Base-by-base conservation (phyloP, 2,888 invertebrate species). In the Drepana falcataria region DNA sequence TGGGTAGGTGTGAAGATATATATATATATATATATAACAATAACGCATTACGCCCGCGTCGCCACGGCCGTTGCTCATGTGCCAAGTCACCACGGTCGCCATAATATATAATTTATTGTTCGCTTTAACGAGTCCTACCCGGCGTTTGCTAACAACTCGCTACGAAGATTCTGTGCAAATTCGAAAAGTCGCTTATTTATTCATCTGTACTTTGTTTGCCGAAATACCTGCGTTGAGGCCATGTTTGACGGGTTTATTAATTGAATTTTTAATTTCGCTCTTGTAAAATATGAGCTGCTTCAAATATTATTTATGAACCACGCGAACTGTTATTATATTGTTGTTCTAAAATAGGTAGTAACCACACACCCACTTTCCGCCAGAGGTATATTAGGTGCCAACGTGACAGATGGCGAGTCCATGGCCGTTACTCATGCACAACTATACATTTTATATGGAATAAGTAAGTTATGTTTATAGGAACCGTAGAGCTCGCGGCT, bases 81-180 rank as follows among this genome's bases (percentile, higher is more conserved):
- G 44, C 9, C 9, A 44, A 44, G 9, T 9, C 9, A 9, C 44
- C 44, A 9, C 44, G 44, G 44, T 44, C 44, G 7, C 9, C 9
- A 44, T 9, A 2, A 76, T 88, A 81, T 88, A 90, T 89, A 89
- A 89, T 90, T 89, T 89, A 90, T 89, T 83, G 81, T 85, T 71
- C 58, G 61, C 75, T 73, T 76, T 86, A 86, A 87, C 83, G 86
- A 86, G 79, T 82, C 81, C 71, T 61, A 75, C 75, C 84, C 85
- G 86, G 87, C 88, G 88, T 87, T 87, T 87, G 86, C 81, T 73
- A 71, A 58, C 80, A 87, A 88, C 88, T 87, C 88, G 88, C 88
- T 89, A 82, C 77, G 75, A 85, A 89, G 89, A 89, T 89, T 88
- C 81, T 75, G 77, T 71, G 79, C 67, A 78, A 86, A 85, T 86